Percentiles rank a stretch among this genome's conserved stretches.
These are phyloP conservation scores for Macropus fuliginosus DNA, from an alignment of 2,797 vertebrate species.

Conservation along the genomic window DNA sequence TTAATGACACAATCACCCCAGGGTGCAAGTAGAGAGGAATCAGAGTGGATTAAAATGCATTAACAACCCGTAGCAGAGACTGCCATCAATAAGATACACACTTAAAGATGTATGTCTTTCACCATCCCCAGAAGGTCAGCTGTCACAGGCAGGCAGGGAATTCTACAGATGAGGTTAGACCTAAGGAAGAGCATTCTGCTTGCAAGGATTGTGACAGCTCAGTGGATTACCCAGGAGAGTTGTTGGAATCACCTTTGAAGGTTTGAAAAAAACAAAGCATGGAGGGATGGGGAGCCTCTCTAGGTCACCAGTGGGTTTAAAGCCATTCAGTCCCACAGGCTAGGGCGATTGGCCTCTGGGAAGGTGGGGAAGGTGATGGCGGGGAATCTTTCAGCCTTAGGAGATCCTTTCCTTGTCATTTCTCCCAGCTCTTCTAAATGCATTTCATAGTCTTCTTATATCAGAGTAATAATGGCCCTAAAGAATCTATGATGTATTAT, in stretches of 20 bases:
- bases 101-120: conserved; percentile 27
- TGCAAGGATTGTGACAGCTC: neutral
- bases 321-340: neutral
- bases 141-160: conserved; percentile 1
- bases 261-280: conserved; percentile 40
- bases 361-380: neutral
- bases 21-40: conserved; percentile 43
- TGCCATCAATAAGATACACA: conserved; percentile 16
- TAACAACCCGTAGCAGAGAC: neutral
- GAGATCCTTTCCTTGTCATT: neutral
- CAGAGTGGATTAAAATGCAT: conserved; percentile 11
- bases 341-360: neutral
- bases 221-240: neutral
- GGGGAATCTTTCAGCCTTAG: neutral
- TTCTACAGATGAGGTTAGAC: conserved; percentile 31
- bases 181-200: conserved; percentile 11
- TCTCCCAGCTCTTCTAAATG: neutral
- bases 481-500: neutral
- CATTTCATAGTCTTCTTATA: neutral
- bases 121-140: conserved; percentile 5
- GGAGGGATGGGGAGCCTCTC: conserved; percentile 8
- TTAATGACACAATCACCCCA: conserved; percentile 21
- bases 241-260: conserved; percentile 19
- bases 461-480: conserved; percentile 5
- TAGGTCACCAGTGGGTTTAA: conserved; percentile 6